Base-by-base conservation (phyloP, 1,140 invertebrate genomes). In the Orussus abietinus region DNA sequence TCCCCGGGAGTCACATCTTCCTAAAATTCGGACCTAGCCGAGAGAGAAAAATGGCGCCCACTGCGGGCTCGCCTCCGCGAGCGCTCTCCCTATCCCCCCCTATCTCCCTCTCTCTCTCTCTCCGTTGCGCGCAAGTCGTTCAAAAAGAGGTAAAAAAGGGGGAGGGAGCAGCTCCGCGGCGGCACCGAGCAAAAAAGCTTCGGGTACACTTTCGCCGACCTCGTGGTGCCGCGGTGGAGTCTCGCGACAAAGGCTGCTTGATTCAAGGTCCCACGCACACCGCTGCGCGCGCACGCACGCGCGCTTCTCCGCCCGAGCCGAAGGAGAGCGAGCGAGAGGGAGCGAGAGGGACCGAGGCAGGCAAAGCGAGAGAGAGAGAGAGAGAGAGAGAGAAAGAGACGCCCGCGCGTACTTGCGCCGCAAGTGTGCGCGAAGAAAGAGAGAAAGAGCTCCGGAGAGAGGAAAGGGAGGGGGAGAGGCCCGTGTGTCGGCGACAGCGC, bases 201-300 rank as follows among this genome's bases (percentile, higher is more conserved):
- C 64, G 67, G 64, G 65, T 73, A 71, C 62, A 71, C 69, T 72
- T 74, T 74, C 70, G 70, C 66, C 66, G 66, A 65, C 68, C 67
- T 71, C 67, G 67, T 66, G 65, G 59, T 59, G 55, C 51, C 48
- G 47, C 60, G 59, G 57, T 59, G 51, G 61, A 61, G 59, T 61
- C 60, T 59, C 65, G 66, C 69, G 69, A 72, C 70, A 69, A 73
- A 73, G 68, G 70, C 70, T 67, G 69, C 57, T 59, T 59, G 70
- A 72, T 73, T 72, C 70, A 71, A 72, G 70, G 69, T 71, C 65
- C 64, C 66, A 64, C 66, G 57, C 64, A 62, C 56, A 62, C 57
- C n/a, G 12, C 13, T 17, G 4, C 31, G 7, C 31, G n/a, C n/a
- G 9, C 7, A 10, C 31, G 3, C 2, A 10, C 25, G 10, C 25